Base-by-base conservation (phyloP, 2,888 invertebrate species). In the Scaptomyza cyrtandrae region DNA sequence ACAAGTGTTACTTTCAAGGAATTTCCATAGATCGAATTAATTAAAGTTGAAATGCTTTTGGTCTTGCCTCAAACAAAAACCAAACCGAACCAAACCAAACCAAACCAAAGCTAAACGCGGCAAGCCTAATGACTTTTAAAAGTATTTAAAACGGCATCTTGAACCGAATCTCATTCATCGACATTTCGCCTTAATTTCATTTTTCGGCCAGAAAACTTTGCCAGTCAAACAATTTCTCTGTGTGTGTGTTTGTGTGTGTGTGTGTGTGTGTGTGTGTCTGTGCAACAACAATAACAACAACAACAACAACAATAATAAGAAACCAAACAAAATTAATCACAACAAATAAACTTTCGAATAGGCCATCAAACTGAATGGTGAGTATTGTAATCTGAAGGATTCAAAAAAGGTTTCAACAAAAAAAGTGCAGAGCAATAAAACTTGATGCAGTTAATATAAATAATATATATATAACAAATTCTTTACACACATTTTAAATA, bases 91-190 rank as follows among this genome's bases (percentile, higher is more conserved):
- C 16, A 33, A 4, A 2, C n/a, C n/a, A 6, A 7, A 11, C 13
- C 7, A 19, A 13, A 6, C 37, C 16, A 33, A 4, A 2, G 3
- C 9, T 10, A 10, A 10, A 10, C 19, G 3, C 16, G 41, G 35
- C 49, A 50, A 41, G 77, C 53, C 67, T 75, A 71, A 75, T 77
- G 72, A 75, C 75, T 75, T 75, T 71, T 53, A 37, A 77, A 75
- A 75, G 77, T 77, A 75, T 77, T 75, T 77, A 59, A 72, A 71
- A 53, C 39, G 67, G 35, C 57, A 31, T 14, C 52, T 11, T 29
- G 35, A 62, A 35, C 35, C 11, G 33, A 1, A 29, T 41, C 37
- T 7, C 13, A 7, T 7, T 41, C 41, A 44, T 9, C 48, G 14
- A 55, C 53, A 74, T 67, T 75, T 46, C 41, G 60, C 65, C 60